phyloP scores from a whole-genome alignment of 1,140 invertebrate species.

The Ectropis grisescens region DNA sequence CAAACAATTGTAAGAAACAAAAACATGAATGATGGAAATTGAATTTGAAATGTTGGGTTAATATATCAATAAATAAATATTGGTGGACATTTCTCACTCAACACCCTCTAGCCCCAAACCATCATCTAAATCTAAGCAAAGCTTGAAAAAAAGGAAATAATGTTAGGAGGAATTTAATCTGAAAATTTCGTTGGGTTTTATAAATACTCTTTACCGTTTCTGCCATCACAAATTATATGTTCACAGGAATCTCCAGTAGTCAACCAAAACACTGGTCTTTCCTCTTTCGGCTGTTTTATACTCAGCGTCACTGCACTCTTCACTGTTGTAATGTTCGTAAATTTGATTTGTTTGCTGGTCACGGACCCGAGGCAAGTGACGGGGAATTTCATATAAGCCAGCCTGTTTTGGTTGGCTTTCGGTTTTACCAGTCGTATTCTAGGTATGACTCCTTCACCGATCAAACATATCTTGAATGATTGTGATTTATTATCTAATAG shows the following conservation, averaged over 20 bases:
- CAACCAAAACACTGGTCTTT: constrained; percentile 43
- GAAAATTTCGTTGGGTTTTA: no score
- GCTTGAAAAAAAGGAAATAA: no score
- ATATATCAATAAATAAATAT: no score
- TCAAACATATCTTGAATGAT: constrained; percentile 50
- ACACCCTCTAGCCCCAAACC: no score
- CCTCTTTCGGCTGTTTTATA: constrained; percentile 21
- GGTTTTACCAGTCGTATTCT: constrained; percentile 38
- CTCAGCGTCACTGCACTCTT: constrained; percentile 27
- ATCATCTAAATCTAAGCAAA: no score
- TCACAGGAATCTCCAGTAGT: constrained; percentile 19
- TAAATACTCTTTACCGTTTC: no score
- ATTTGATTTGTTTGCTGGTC: constrained; percentile 27
- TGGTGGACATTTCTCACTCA: no score
- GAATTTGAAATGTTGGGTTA: no score
- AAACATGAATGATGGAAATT: no score
- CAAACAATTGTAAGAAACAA: no score
- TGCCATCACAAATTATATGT: constrained; percentile 17
- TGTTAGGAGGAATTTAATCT: no score
- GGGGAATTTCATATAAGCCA: constrained; percentile 31
- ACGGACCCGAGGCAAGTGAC: constrained; percentile 49
- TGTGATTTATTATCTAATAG: constrained; percentile 44
- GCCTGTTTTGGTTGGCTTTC: constrained; percentile 22
- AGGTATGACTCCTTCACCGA: constrained; percentile 54
- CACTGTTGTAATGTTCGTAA: constrained; percentile 45